A percentile compares a stretch with the other conserved stretches of the same genome.
These are phyloP conservation scores for Tretioscincus oriximinensis DNA, from an alignment of 2,113 vertebrate genomes.

Conservation along the genomic window DNA sequence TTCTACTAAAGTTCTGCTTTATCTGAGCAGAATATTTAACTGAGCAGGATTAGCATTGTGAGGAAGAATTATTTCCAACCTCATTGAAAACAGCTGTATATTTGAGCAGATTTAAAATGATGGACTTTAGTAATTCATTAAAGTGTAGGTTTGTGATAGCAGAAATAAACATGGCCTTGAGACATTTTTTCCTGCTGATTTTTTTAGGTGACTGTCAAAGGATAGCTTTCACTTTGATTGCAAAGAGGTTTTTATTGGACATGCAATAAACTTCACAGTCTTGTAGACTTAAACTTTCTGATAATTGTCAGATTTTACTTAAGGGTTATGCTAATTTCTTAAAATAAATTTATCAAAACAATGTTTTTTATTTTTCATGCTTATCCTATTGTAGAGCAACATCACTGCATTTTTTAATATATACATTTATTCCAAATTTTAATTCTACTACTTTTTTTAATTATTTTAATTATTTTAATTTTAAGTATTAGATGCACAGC, in stretches of 20 bases:
- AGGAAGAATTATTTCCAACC: conserved; percentile 55
- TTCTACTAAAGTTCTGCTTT: conserved; percentile 55
- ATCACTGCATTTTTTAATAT: conserved; percentile 35
- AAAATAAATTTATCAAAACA: neutral
- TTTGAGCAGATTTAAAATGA: conserved; percentile 53
- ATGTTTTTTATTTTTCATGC: conserved; percentile 42
- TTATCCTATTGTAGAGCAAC: conserved; percentile 23
- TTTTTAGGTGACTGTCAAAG: conserved; percentile 31
- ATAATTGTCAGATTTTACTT: conserved; percentile 38
- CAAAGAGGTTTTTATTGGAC: neutral
- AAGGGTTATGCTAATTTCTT: neutral
- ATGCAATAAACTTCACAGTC: neutral
- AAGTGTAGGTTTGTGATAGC: conserved; percentile 48
- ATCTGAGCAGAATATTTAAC: conserved; percentile 32
- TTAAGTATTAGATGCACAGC: conserved; percentile 1
- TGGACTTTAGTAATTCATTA: conserved; percentile 51
- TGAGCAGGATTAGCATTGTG: conserved; percentile 34
- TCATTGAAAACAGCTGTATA: conserved; percentile 60
- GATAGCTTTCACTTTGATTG: neutral
- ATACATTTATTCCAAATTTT: conserved; percentile 18
- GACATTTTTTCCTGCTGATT: conserved; percentile 36
- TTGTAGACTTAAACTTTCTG: conserved; percentile 30
- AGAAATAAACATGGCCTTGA: conserved; percentile 57
- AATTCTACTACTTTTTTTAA: neutral
- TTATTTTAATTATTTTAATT: too few species aligned